phyloP scores from a whole-genome alignment of 2,113 vertebrate genomes.

The Triplophysa rosa region DNA sequence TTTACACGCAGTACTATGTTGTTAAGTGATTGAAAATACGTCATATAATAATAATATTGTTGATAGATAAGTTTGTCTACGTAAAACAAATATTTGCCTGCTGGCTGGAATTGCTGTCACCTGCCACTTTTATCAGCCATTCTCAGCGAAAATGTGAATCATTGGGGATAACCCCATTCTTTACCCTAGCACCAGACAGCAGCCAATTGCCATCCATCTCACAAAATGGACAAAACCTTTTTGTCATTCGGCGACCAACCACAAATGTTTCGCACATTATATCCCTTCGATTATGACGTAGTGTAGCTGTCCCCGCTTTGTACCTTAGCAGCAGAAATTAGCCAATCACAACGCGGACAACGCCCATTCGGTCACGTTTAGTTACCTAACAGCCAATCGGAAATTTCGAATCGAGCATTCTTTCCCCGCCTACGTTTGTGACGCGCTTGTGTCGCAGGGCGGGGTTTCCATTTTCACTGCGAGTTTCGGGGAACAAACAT shows the following conservation, averaged over 20 bases:
- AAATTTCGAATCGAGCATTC: not conserved
- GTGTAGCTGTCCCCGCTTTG: conserved; percentile 14
- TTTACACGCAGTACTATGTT: too few species aligned
- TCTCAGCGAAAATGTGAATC: conserved; percentile 28
- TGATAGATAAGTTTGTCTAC: too few species aligned
- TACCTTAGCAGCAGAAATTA: conserved; percentile 46
- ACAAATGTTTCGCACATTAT: not conserved
- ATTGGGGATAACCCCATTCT: conserved; percentile 28
- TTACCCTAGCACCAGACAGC: not conserved
- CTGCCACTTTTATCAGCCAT: not conserved
- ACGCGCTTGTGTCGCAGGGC: conserved; percentile 79
- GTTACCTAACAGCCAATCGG: conserved; percentile 42
- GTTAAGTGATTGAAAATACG: too few species aligned
- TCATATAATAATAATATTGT: too few species aligned
- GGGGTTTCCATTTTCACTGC: conserved; percentile 60
- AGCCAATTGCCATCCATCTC: not conserved
- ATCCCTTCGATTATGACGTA: not conserved
- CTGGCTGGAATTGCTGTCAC: not conserved
- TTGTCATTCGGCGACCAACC: not conserved
- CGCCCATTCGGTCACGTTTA: conserved; percentile 33
- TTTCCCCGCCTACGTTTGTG: conserved; percentile 39
- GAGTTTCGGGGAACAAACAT: conserved; percentile 64
- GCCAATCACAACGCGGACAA: conserved; percentile 43
- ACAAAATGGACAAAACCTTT: conserved; percentile 23
- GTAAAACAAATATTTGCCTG: not conserved